Evolutionary conservation across 1,140 invertebrate genomes (phyloP).

Genomic region (Mizuhopecten yessoensis): DNA sequence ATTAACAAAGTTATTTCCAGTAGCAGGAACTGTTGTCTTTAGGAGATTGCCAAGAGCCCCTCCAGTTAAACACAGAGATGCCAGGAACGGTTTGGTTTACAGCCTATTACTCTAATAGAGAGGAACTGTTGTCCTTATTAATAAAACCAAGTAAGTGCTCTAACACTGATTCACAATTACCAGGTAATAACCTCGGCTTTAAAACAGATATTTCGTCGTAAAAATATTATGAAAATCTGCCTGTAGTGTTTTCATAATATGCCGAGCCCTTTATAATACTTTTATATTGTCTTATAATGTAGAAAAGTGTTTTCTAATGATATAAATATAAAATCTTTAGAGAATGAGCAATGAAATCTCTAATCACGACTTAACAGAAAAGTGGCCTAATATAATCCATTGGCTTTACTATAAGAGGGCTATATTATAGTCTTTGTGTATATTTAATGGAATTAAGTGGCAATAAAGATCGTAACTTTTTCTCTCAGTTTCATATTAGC

Average conservation of each 20-base stretch:
- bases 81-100: background rate
- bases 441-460: constrained; percentile 35
- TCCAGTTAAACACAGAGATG: background rate
- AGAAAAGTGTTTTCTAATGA: no score
- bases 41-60: no score
- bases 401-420: background rate
- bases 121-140: background rate
- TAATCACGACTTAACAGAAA: no score
- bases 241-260: background rate
- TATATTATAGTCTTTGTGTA: background rate
- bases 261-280: no score
- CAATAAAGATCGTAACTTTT: no score
- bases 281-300: background rate
- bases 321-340: background rate
- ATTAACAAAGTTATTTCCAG: no score
- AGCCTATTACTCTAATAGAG: background rate
- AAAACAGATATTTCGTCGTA: background rate
- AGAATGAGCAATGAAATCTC: background rate
- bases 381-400: background rate
- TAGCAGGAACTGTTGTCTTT: no score
- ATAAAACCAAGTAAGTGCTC: background rate
- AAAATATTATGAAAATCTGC: background rate
- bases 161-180: background rate
- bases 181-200: background rate
- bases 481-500: no score